Evolutionary conservation across 2,113 vertebrate genomes (phyloP), one percentile per base, ranked within the genome.

Genomic region (Fukomys damarensis): DNA sequence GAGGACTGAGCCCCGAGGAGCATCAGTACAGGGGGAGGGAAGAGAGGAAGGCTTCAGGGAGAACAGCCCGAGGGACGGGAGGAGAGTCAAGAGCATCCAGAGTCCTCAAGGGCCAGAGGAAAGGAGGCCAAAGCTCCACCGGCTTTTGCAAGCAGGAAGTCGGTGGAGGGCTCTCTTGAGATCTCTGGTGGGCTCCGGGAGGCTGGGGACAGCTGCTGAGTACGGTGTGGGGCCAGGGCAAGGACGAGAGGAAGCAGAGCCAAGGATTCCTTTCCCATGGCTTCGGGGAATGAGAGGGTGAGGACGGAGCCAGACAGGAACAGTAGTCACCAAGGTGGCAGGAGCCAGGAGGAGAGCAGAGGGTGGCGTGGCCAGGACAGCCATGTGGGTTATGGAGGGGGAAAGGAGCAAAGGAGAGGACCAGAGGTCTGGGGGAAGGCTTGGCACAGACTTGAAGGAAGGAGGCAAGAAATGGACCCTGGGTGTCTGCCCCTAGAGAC

Each of bases 351-450:
- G 22, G 84, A 89, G 14, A n/a, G 41, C 26, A 59, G 83, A 77
- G 28, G 43, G 66, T 28, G n/a, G 41, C 28, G 35, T 87, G 52
- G 24, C 86, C 82, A 28, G 43, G 28, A 28, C 90, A 90, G 70
- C 58, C 17, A 0, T 5, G 28, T 12, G 35, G 28, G 68, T 54
- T 54, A 0, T 1, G 26, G 38, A 63, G 65, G 10, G 0, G 0
- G 22, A 89, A 46, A 30, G 28, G 35, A 83, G 41, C 24, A 28
- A 49, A 41, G 43, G 49, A 59, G 12, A 46, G 30, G 1, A 61
- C 20, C 26, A 91, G 81, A 63, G 17, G 20, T 70, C 54, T 77
- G 38, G 66, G 58, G 46, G 70, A 58, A 86, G 76, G 43, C 54
- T 52, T 0, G 4, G 35, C 22, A 14, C 17, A 26, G 7, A 11